phyloP scores from a whole-genome alignment of 1,140 invertebrate species.

The Rhynchophorus ferrugineus region DNA sequence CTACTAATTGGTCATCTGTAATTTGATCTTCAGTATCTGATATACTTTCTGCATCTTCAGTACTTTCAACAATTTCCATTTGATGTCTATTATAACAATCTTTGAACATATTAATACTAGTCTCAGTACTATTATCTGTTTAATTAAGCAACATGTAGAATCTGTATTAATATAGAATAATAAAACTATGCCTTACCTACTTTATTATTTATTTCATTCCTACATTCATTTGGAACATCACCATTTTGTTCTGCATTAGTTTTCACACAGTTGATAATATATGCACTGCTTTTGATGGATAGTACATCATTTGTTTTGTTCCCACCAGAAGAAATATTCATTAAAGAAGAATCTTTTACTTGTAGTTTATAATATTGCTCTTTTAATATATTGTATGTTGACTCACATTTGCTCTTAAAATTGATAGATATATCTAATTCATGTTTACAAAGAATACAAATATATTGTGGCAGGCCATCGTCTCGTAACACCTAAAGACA shows the following conservation, averaged over 20 bases:
- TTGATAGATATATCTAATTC: constrained; percentile 3
- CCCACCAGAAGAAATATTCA: background rate
- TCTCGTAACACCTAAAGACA: background rate
- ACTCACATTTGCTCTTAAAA: constrained; percentile 3
- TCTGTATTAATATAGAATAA: too few relatives aligned
- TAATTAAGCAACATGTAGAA: too few relatives aligned
- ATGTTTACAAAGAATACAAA: constrained; percentile 2
- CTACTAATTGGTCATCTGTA: background rate
- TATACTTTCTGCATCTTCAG: background rate
- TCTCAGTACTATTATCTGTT: too few relatives aligned
- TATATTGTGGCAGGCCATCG: constrained; percentile 1
- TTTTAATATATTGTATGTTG: background rate
- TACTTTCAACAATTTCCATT: background rate
- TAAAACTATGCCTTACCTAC: too few relatives aligned
- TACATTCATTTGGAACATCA: too few relatives aligned
- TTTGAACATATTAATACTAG: too few relatives aligned
- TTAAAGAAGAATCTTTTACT: background rate
- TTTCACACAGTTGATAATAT: background rate
- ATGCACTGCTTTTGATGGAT: background rate
- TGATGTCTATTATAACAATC: too few relatives aligned
- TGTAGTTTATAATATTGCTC: background rate
- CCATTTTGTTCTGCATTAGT: background rate
- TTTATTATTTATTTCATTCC: too few relatives aligned
- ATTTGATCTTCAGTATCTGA: too few relatives aligned
- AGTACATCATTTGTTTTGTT: background rate